Percentiles rank a stretch among this genome's conserved stretches.
These are phyloP conservation scores for Strongylocentrotus purpuratus DNA, from an alignment of 35 echinoderm and acorn worm genomes.

Conservation along the genomic window DNA sequence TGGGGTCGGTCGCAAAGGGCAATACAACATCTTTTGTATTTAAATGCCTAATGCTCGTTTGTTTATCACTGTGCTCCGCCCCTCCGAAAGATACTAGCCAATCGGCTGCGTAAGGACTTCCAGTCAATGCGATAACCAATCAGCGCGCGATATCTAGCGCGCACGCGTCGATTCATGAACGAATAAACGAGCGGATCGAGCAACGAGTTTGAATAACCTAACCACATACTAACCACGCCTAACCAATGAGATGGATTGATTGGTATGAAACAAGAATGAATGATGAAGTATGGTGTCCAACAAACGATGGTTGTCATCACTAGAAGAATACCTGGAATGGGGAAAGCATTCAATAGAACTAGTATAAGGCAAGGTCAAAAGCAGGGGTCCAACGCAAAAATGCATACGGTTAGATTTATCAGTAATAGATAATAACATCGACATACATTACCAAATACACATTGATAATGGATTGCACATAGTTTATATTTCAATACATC, in stretches of 20 bases:
- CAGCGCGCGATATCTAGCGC: slow-evolving; percentile 27
- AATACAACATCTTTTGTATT: too few species aligned
- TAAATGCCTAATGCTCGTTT: too few species aligned
- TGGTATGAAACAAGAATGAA: slow-evolving; percentile 31
- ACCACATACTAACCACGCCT: slow-evolving; percentile 48
- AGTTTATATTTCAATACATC: too few species aligned
- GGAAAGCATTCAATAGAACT: not conserved
- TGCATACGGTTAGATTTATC: too few species aligned
- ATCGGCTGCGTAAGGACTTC: not conserved
- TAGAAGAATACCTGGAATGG: slow-evolving; percentile 5
- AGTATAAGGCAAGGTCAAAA: too few species aligned
- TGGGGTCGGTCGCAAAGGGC: too few species aligned
- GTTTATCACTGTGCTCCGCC: not conserved
- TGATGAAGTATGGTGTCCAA: slow-evolving; percentile 46
- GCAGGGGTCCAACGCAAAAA: too few species aligned
- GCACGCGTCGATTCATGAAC: slow-evolving; percentile 47
- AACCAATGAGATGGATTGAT: slow-evolving; percentile 35
- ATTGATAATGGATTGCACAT: too few species aligned
- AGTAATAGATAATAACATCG: too few species aligned
- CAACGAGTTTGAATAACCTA: slow-evolving; percentile 33
- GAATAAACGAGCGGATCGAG: slow-evolving; percentile 41
- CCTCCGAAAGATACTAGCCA: not conserved
- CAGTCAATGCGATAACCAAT: slow-evolving; percentile 8
- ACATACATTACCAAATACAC: too few species aligned
- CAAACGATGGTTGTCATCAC: slow-evolving; percentile 40